These are phyloP conservation scores for Heteractis magnifica DNA, from an alignment of 92 coral and sea anemone genomes.

Conservation along the genomic window DNA sequence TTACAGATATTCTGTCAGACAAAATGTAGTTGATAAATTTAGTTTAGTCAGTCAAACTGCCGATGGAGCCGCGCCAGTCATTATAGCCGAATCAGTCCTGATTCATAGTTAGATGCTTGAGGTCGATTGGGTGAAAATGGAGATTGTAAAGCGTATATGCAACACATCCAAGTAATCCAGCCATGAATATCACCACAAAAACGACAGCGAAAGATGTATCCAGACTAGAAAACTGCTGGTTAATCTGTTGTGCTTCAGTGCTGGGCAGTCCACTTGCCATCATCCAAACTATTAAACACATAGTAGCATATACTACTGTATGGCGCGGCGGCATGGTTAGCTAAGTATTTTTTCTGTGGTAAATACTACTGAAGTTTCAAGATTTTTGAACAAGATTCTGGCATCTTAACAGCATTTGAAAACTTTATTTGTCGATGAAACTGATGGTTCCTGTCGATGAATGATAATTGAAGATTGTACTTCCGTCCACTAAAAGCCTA, in stretches of 20 bases:
- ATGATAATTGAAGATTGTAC: neutral
- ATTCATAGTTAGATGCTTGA: neutral
- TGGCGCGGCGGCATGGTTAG: neutral
- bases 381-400: too few relatives aligned
- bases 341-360: neutral
- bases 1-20: too few relatives aligned
- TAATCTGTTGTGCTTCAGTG: neutral
- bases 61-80: too few relatives aligned
- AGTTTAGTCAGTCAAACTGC: too few relatives aligned
- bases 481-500: conserved; percentile 2
- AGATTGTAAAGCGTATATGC: conserved; percentile 10
- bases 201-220: conserved; percentile 6
- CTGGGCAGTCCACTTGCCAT: neutral
- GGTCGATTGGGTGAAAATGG: conserved; percentile 12
- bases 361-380: neutral
- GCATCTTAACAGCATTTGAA: neutral
- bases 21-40: too few relatives aligned
- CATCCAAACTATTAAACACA: neutral
- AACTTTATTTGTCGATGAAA: neutral
- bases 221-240: neutral
- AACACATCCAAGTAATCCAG: conserved; percentile 14
- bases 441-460: too few relatives aligned
- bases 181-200: conserved; percentile 5
- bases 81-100: neutral
- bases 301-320: neutral